A percentile compares a stretch with the other conserved stretches of the same genome.
Conservation (phyloP, 2,113 vertebrate genomes). For the Dicerorhinus sumatrensis region DNA sequence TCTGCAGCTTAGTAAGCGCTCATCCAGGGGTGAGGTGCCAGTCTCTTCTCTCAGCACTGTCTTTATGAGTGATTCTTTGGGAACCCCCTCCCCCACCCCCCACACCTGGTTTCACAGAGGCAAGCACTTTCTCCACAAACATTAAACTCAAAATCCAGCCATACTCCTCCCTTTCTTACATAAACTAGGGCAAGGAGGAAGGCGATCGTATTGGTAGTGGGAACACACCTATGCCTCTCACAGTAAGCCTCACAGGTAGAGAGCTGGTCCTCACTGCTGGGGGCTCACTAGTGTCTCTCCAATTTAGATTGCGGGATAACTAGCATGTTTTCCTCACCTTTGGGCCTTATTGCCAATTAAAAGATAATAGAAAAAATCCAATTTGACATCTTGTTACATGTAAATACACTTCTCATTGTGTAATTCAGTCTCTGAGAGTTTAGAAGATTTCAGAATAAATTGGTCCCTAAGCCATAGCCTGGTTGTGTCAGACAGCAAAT, state of each 20-base stretch:
- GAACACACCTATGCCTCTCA: accelerated
- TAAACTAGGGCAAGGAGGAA: not conserved
- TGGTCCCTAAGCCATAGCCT: not conserved
- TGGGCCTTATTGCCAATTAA: not conserved
- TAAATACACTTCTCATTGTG: not conserved
- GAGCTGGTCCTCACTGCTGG: not conserved
- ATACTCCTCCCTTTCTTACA: not conserved
- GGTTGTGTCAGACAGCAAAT: not conserved
- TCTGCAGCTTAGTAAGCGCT: not conserved
- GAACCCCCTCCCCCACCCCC: not conserved
- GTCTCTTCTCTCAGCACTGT: not conserved
- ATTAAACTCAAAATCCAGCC: not conserved
- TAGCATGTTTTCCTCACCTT: not conserved
- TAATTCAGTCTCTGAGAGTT: not conserved
- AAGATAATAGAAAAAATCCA: not conserved
- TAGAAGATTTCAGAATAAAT: not conserved
- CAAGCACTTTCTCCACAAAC: not conserved
- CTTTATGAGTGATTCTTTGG: not conserved
- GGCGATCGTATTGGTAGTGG: too few relatives aligned
- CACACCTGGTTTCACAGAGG: not conserved
- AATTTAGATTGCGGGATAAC: not conserved
- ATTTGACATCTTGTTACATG: not conserved
- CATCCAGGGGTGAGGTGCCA: accelerated
- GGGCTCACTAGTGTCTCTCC: not conserved
- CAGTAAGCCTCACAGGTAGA: too few relatives aligned